phyloP scores from a whole-genome alignment of 2,797 vertebrate species.

The Crax fasciolata region DNA sequence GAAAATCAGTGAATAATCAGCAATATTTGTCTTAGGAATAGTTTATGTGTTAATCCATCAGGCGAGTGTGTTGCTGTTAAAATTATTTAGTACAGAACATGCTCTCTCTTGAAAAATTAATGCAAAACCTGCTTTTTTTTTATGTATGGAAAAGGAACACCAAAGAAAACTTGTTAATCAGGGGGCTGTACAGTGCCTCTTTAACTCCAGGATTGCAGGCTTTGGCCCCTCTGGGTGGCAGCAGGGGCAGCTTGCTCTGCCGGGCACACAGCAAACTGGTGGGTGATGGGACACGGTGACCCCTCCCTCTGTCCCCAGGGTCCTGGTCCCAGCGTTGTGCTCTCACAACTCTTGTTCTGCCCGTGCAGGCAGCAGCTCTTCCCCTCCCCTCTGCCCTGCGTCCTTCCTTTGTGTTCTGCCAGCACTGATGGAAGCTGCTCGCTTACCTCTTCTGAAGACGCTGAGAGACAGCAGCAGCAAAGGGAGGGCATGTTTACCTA shows the following conservation, averaged over 20 bases:
- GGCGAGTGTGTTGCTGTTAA: neutral
- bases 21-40: neutral
- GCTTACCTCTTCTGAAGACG: conserved; percentile 11
- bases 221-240: neutral
- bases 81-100: rapidly evolving
- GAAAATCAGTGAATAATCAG: neutral
- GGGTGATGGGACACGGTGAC: too few relatives aligned
- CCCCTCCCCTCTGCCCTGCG: neutral
- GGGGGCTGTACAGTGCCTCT: neutral
- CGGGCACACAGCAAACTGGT: neutral
- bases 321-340: neutral
- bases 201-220: neutral
- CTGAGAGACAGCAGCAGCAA: neutral
- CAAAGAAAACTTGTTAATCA: neutral
- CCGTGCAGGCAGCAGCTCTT: neutral
- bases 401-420: neutral
- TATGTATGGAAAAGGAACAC: neutral
- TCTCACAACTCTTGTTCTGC: neutral
- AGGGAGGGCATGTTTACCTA: neutral
- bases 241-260: neutral
- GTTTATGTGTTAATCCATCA: neutral
- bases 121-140: neutral
- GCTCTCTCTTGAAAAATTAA: neutral
- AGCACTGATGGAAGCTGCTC: neutral
- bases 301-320: too few relatives aligned